Conservation (phyloP, 2,888 invertebrate genomes). For the Spodoptera picta region DNA sequence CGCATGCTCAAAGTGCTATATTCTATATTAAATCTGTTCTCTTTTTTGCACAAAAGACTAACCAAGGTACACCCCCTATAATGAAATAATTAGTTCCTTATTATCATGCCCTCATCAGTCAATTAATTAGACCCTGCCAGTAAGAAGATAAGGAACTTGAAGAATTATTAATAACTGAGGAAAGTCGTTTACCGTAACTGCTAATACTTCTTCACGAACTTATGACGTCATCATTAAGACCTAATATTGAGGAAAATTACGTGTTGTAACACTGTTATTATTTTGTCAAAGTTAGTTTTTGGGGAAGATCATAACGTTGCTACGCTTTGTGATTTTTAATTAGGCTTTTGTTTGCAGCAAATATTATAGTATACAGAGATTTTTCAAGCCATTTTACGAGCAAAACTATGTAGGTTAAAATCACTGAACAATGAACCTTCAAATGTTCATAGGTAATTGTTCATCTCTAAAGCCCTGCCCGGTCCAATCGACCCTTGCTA, state of each 20-base stretch:
- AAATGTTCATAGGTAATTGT: conserved; percentile 18
- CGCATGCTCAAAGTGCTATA: too few species aligned
- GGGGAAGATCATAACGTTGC: background rate
- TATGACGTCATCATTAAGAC: conserved; percentile 14
- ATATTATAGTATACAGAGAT: too few species aligned
- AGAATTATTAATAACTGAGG: conserved; percentile 20
- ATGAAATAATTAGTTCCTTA: conserved; percentile 7
- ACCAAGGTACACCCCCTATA: background rate
- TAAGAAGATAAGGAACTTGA: conserved; percentile 25
- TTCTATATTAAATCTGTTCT: too few species aligned
- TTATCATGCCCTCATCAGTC: conserved; percentile 6
- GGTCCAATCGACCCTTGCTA: too few species aligned
- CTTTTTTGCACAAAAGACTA: background rate
- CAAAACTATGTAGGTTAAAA: background rate
- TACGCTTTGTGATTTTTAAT: background rate
- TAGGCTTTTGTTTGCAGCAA: too few species aligned
- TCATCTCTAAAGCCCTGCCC: conserved; percentile 6
- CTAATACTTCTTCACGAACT: conserved; percentile 33
- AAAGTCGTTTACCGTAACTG: conserved; percentile 11
- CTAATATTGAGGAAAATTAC: conserved; percentile 17
- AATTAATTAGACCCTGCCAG: conserved; percentile 26
- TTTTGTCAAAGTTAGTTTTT: conserved; percentile 2
- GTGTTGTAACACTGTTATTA: conserved; percentile 14
- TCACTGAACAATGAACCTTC: conserved; percentile 17
- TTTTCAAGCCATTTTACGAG: too few species aligned